A percentile compares a stretch with the other conserved stretches of the same genome.
phyloP scores from a whole-genome alignment of 2,113 vertebrate genomes.

The Rhea pennata region DNA sequence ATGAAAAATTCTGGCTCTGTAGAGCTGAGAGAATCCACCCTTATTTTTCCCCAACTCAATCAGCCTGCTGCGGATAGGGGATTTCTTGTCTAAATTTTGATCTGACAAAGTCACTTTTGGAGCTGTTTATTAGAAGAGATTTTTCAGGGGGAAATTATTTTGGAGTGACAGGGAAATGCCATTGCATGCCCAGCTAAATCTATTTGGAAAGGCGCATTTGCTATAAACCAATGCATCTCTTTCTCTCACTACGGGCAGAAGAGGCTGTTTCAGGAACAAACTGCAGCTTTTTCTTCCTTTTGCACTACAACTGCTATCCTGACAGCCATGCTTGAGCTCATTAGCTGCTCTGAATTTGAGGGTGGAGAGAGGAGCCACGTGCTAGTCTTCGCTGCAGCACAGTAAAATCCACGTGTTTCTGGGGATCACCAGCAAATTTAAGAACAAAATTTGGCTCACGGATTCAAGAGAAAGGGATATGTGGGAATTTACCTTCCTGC shows the following conservation, averaged over 20 bases:
- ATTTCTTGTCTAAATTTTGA: slow-evolving; percentile 31
- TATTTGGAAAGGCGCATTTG: neutral
- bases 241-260: neutral
- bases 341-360: neutral
- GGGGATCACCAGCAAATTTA: neutral
- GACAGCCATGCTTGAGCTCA: neutral
- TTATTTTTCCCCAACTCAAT: neutral
- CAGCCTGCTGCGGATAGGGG: neutral
- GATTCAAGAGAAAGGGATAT: neutral
- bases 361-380: neutral
- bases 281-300: neutral
- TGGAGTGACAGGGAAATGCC: neutral
- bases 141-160: slow-evolving; percentile 25
- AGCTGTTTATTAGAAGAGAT: slow-evolving; percentile 12
- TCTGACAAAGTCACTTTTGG: neutral
- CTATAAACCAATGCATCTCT: neutral
- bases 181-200: neutral
- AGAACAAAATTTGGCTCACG: neutral
- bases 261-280: neutral
- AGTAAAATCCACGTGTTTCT: neutral
- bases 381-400: neutral
- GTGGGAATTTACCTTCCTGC: neutral
- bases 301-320: neutral
- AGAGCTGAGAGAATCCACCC: neutral
- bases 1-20: neutral